These are phyloP conservation scores for Odocoileus virginianus DNA, from an alignment of 2,113 vertebrate species.

Conservation along the genomic window DNA sequence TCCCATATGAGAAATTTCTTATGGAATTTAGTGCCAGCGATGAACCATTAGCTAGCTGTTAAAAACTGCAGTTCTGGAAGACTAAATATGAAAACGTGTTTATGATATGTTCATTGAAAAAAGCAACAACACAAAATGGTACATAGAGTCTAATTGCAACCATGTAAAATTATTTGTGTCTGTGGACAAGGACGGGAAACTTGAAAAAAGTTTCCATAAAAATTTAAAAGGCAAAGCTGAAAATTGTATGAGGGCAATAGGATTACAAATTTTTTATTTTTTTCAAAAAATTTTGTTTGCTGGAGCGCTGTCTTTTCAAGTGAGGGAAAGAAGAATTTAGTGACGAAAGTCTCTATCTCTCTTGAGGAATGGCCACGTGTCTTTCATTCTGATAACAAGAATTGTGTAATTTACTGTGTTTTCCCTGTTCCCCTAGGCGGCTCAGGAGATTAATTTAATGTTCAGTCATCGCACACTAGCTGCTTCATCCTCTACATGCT, in stretches of 20 bases:
- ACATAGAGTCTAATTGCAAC: constrained; percentile 15
- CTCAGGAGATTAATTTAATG: constrained; percentile 37
- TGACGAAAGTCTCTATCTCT: constrained; percentile 39
- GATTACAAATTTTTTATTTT: constrained; percentile 15
- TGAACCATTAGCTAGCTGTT: constrained; percentile 43
- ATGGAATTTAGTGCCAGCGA: constrained; percentile 43
- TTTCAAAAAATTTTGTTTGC: constrained; percentile 29
- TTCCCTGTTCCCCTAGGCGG: neutral
- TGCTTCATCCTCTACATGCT: constrained; percentile 3
- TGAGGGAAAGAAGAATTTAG: neutral
- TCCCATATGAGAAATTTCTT: constrained; percentile 40
- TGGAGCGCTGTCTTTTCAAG: constrained; percentile 32
- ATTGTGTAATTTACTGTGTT: neutral
- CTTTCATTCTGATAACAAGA: constrained; percentile 42
- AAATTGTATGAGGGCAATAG: constrained; percentile 14
- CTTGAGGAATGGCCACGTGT: constrained; percentile 20
- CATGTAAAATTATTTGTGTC: constrained; percentile 48
- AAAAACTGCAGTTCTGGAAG: constrained; percentile 53
- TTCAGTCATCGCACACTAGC: neutral
- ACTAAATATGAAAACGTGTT: constrained; percentile 49
- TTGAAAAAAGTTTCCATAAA: neutral
- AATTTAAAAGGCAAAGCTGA: neutral
- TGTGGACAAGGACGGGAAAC: constrained; percentile 25
- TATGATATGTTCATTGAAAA: constrained; percentile 31
- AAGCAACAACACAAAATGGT: neutral